Evolutionary conservation across 64 coral and sea anemone genomes (phyloP).

Genomic region (Trachythela sp.): DNA sequence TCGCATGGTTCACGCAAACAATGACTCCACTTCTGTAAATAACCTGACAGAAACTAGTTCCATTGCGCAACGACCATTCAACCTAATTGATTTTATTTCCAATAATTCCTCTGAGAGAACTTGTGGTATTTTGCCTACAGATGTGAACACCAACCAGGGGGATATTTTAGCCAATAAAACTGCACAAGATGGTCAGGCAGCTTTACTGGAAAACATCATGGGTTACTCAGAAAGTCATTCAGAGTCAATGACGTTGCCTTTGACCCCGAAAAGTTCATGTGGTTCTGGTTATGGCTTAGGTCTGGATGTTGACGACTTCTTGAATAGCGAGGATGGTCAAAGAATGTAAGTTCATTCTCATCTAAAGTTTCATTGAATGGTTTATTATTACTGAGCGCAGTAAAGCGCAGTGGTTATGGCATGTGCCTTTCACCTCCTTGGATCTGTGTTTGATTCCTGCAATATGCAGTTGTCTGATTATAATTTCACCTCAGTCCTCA

Average conservation of each 20-base stretch:
- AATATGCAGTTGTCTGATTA: too few species aligned
- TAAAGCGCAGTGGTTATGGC: too few species aligned
- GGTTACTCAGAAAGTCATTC: background rate
- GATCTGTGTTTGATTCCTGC: too few species aligned
- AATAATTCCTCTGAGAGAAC: background rate
- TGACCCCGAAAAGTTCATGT: background rate
- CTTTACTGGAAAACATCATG: background rate
- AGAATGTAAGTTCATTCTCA: background rate
- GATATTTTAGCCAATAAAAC: background rate
- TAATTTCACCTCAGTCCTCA: too few species aligned
- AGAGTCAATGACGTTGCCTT: background rate
- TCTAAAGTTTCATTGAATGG: background rate
- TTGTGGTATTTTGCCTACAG: background rate
- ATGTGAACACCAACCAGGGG: background rate
- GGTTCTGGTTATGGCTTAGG: slow-evolving; percentile 2
- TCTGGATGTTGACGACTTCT: slow-evolving; percentile 11
- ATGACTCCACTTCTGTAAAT: background rate
- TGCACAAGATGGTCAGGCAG: background rate
- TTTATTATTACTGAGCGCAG: background rate
- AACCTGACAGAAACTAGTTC: background rate
- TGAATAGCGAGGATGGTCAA: slow-evolving; percentile 12
- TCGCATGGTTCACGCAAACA: background rate
- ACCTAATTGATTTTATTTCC: slow-evolving; percentile 15
- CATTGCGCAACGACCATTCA: background rate
- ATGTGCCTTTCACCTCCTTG: too few species aligned